Conservation (phyloP, 2,113 vertebrate genomes). For the Cynocephalus volans region DNA sequence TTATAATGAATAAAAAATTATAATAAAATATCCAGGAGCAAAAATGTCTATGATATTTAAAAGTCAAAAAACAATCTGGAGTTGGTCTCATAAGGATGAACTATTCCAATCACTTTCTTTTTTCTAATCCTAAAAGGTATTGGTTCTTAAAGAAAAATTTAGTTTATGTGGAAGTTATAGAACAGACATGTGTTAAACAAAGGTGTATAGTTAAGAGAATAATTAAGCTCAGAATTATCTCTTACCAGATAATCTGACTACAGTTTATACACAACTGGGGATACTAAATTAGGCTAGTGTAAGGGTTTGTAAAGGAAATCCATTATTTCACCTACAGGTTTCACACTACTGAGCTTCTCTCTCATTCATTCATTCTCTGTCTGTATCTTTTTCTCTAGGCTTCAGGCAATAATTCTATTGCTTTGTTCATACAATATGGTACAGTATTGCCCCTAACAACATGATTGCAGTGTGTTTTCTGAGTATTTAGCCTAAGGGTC, state of each 20-base stretch:
- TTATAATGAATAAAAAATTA: neutral
- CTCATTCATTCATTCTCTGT: neutral
- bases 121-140: neutral
- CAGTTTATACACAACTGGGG: neutral
- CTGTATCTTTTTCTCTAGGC: conserved; percentile 48
- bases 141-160: neutral
- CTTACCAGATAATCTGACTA: neutral
- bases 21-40: conserved; percentile 19
- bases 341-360: neutral
- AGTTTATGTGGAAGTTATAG: neutral
- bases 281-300: neutral
- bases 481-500: conserved; percentile 46
- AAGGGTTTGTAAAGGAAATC: neutral
- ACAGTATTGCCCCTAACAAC: neutral
- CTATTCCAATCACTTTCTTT: neutral
- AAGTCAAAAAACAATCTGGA: conserved; percentile 18
- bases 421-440: neutral
- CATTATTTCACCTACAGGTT: neutral
- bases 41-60: conserved; percentile 18
- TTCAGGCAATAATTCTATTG: conserved; percentile 63
- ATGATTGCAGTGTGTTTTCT: neutral
- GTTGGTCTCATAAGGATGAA: neutral
- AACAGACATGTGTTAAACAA: neutral
- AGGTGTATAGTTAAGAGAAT: neutral
- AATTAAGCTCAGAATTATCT: conserved; percentile 43